A percentile compares a stretch with the other conserved stretches of the same genome.
Conservation (phyloP, 2,888 invertebrate species). For the Isoperla grammatica region DNA sequence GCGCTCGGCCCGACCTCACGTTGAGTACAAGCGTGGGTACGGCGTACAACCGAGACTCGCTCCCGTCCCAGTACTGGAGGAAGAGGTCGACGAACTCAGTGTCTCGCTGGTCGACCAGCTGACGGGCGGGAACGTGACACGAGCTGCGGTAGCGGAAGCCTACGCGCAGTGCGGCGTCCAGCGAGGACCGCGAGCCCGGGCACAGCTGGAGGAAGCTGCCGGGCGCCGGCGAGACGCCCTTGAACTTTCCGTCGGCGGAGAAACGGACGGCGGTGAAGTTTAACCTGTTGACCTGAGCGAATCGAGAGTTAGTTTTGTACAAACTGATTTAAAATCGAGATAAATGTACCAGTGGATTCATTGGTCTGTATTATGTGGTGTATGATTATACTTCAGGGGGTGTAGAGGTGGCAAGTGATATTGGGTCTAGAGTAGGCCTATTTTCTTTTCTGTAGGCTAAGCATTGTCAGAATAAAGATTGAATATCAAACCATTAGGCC, state of each 20-base stretch:
- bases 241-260: constrained; percentile 42
- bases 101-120: constrained; percentile 40
- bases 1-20: constrained; percentile 42
- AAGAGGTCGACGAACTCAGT: constrained; percentile 52
- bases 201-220: constrained; percentile 37
- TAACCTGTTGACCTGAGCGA: constrained; percentile 40
- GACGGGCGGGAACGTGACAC: constrained; percentile 40
- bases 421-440: too few species aligned
- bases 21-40: constrained; percentile 53
- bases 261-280: constrained; percentile 45
- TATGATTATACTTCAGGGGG: neutral
- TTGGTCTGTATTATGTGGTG: neutral
- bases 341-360: neutral
- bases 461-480: too few species aligned
- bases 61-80: constrained; percentile 45
- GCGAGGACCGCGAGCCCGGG: constrained; percentile 34
- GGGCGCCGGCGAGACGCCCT: constrained; percentile 40
- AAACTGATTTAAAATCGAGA: neutral
- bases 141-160: constrained; percentile 42
- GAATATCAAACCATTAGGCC: too few species aligned
- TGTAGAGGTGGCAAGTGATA: too few species aligned
- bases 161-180: constrained; percentile 41
- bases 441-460: too few species aligned
- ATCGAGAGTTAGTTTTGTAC: constrained; percentile 10
- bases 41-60: constrained; percentile 46